These are phyloP conservation scores for Pheosia gnoma DNA, from an alignment of 2,888 invertebrate genomes.

Conservation along the genomic window DNA sequence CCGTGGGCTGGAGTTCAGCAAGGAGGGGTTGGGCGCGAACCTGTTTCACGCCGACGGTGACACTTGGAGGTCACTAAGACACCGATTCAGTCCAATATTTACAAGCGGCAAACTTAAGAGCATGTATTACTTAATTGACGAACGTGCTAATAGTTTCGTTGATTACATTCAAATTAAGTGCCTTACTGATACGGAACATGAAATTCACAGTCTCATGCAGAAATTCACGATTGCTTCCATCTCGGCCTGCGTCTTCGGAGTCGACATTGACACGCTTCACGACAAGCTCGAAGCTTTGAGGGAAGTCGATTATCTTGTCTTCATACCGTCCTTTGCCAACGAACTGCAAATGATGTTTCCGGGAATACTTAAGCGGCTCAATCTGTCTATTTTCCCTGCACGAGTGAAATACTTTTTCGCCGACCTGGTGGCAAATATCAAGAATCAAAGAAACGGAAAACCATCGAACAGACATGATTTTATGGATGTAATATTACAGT, in stretches of 20 bases:
- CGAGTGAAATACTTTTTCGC: slow-evolving; percentile 41
- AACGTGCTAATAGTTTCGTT: slow-evolving; percentile 49
- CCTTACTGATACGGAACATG: slow-evolving; percentile 35
- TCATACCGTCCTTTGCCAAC: slow-evolving; percentile 22
- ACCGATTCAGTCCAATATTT: too few relatives aligned
- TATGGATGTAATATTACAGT: slow-evolving; percentile 56
- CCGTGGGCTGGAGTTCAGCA: too few relatives aligned
- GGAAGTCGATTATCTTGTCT: slow-evolving; percentile 30
- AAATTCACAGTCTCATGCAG: slow-evolving; percentile 45
- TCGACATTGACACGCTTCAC: slow-evolving; percentile 43
- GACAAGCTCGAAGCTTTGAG: slow-evolving; percentile 29
- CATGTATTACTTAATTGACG: slow-evolving; percentile 25
- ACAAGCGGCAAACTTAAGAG: too few relatives aligned
- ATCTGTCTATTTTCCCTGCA: slow-evolving; percentile 42
- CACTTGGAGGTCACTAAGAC: too few relatives aligned
- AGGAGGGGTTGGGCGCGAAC: too few relatives aligned
- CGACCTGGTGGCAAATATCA: slow-evolving; percentile 40
- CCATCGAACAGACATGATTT: slow-evolving; percentile 55
- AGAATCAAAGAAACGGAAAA: slow-evolving; percentile 46
- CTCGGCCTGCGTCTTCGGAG: slow-evolving; percentile 52
- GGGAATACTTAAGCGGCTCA: slow-evolving; percentile 48
- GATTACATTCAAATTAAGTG: slow-evolving; percentile 33
- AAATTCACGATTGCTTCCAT: slow-evolving; percentile 52
- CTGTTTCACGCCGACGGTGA: slow-evolving; percentile 45
- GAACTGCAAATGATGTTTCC: slow-evolving; percentile 57